A percentile compares a stretch with the other conserved stretches of the same genome.
Evolutionary conservation across 1,140 invertebrate species (phyloP).

Genomic region (Phortica variegata): DNA sequence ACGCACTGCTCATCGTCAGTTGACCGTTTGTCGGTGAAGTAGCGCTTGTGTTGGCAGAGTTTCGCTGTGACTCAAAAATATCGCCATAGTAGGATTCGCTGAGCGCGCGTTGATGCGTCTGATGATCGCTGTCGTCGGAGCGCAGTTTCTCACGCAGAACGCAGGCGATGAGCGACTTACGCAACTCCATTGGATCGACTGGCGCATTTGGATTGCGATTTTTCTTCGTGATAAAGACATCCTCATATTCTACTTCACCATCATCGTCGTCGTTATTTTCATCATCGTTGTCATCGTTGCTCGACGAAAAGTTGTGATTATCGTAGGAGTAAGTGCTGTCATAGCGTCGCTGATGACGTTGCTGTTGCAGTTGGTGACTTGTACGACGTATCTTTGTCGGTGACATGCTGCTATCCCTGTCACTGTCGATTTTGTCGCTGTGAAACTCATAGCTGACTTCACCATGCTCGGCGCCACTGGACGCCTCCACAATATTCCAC

Average conservation of each 20-base stretch:
- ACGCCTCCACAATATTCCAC: conserved; percentile 58
- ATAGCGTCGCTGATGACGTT: conserved; percentile 10
- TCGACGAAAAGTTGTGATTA: conserved; percentile 44
- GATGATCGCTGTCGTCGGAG: conserved; percentile 34
- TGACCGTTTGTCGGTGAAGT: conserved; percentile 38
- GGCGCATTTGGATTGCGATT: conserved; percentile 14
- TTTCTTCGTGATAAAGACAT: conserved; percentile 39
- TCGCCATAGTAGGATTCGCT: neutral
- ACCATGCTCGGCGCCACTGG: conserved; percentile 46
- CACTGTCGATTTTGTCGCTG: conserved; percentile 30
- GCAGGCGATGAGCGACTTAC: conserved; percentile 32
- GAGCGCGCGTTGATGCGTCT: conserved; percentile 12
- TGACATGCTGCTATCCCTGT: conserved; percentile 27
- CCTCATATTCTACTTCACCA: conserved; percentile 45
- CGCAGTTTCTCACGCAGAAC: conserved; percentile 48
- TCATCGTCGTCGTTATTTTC: conserved; percentile 12
- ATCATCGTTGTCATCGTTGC: conserved; percentile 30
- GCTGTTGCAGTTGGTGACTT: neutral
- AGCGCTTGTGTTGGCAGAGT: conserved; percentile 4
- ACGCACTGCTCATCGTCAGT: conserved; percentile 18
- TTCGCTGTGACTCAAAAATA: neutral
- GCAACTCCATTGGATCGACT: conserved; percentile 33
- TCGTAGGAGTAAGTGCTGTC: conserved; percentile 43
- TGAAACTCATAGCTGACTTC: conserved; percentile 49
- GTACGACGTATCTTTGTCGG: conserved; percentile 8